These are phyloP conservation scores for Agrotis segetum DNA, from an alignment of 2,888 invertebrate species.

Conservation along the genomic window DNA sequence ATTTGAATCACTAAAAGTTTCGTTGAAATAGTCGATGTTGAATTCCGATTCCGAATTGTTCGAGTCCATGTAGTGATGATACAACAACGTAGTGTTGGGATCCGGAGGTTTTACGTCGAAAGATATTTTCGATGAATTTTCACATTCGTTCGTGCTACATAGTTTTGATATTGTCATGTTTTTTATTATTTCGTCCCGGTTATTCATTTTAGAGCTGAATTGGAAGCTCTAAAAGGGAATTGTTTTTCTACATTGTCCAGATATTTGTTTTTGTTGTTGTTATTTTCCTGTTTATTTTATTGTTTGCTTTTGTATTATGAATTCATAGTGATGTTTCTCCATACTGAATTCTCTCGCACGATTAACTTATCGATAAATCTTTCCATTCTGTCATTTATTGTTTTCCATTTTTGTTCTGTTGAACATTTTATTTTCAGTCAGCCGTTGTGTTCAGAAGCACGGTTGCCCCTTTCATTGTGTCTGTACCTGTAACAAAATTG, in stretches of 20 bases:
- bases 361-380: conserved; percentile 41
- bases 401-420: conserved; percentile 38
- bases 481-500: conserved; percentile 63
- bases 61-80: conserved; percentile 54
- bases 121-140: conserved; percentile 75
- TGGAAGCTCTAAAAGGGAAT: conserved; percentile 6
- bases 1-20: conserved; percentile 78
- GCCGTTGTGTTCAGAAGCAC: conserved; percentile 16
- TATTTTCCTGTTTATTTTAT: conserved; percentile 29
- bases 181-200: conserved; percentile 48
- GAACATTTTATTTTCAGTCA: conserved; percentile 31
- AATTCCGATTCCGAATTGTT: conserved; percentile 67
- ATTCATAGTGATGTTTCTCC: conserved; percentile 25
- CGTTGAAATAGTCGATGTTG: conserved; percentile 77
- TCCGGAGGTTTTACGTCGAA: conserved; percentile 74
- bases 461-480: conserved; percentile 31
- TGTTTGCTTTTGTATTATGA: conserved; percentile 22
- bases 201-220: conserved; percentile 55
- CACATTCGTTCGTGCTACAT: conserved; percentile 71
- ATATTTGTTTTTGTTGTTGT: conserved; percentile 17
- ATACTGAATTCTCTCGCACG: conserved; percentile 23
- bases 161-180: conserved; percentile 60
- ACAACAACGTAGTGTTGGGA: conserved; percentile 65
- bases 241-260: conserved; percentile 40
- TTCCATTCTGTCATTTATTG: conserved; percentile 34